Evolutionary conservation across 2,888 invertebrate species (phyloP).

Genomic region (Phaonia tiefii): DNA sequence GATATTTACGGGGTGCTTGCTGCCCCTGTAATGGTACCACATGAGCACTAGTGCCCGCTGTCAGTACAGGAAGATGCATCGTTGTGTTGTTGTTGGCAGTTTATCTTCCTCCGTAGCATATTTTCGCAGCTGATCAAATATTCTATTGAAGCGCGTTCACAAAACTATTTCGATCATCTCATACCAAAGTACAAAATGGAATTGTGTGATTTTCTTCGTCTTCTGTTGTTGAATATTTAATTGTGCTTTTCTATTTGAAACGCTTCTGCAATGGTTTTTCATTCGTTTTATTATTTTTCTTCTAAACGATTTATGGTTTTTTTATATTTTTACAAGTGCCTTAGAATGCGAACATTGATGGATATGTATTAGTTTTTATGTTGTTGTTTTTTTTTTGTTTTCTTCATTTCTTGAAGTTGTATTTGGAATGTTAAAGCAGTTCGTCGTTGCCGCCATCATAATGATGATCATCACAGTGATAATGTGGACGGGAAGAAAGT

Average conservation of each 20-base stretch:
- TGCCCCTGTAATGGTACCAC: too few species aligned
- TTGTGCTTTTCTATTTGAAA: neutral
- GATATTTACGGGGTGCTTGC: conserved; percentile 62
- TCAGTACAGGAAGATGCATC: conserved; percentile 16
- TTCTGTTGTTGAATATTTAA: conserved; percentile 19
- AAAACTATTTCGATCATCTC: conserved; percentile 38
- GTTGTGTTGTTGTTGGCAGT: conserved; percentile 54
- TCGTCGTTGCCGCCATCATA: conserved; percentile 12
- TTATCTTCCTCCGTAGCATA: conserved; percentile 25
- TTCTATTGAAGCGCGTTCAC: neutral
- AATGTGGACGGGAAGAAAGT: conserved; percentile 55
- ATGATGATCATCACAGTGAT: neutral
- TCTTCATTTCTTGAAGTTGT: neutral
- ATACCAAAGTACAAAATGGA: conserved; percentile 34
- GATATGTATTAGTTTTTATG: conserved; percentile 49
- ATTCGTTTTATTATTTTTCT: conserved; percentile 6
- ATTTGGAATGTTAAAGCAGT: conserved; percentile 26
- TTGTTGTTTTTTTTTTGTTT: conserved; percentile 27
- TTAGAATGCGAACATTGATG: conserved; percentile 58
- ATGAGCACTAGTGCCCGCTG: conserved; percentile 5
- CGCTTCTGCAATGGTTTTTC: conserved; percentile 42
- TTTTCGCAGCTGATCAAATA: neutral
- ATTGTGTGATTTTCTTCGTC: conserved; percentile 36
- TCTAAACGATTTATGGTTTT: conserved; percentile 11
- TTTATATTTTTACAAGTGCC: conserved; percentile 53